Conservation (phyloP, 2,888 invertebrate species). For the Orthosia gracilis region DNA sequence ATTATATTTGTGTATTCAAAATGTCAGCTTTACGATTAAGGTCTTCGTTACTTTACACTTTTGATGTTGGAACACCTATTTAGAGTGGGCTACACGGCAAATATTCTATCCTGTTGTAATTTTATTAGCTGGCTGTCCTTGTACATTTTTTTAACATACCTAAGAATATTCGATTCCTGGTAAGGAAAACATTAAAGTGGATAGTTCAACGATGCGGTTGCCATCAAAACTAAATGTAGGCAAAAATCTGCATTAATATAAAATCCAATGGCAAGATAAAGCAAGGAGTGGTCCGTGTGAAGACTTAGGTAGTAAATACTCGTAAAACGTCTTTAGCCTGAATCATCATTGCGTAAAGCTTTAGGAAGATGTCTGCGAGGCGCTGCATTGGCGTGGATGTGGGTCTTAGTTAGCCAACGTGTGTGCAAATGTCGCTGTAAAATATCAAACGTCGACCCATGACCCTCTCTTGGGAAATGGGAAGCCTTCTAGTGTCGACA, state of each 20-base stretch:
- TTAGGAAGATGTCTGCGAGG: constrained; percentile 74
- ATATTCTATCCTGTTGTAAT: constrained; percentile 37
- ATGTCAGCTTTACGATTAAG: constrained; percentile 67
- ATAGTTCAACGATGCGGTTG: constrained; percentile 62
- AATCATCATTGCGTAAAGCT: constrained; percentile 80
- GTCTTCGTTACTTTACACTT: constrained; percentile 43
- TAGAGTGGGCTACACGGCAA: constrained; percentile 18
- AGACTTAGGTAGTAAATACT: constrained; percentile 66
- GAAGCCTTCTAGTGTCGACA: constrained; percentile 70
- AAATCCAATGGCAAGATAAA: constrained; percentile 64
- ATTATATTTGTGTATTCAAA: constrained; percentile 57
- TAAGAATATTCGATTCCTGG: constrained; percentile 18
- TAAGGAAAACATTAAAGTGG: constrained; percentile 53
- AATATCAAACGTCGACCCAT: constrained; percentile 86
- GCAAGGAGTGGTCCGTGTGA: constrained; percentile 65
- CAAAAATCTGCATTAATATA: constrained; percentile 63
- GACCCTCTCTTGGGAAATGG: constrained; percentile 81
- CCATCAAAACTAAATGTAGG: constrained; percentile 61
- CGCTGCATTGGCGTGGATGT: constrained; percentile 71
- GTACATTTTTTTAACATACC: constrained; percentile 30
- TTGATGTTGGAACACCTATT: constrained; percentile 40
- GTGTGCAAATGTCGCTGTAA: constrained; percentile 85
- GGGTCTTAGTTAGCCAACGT: constrained; percentile 80
- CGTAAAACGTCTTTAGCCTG: constrained; percentile 71
- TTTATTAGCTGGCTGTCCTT: constrained; percentile 55